These are phyloP conservation scores for Zaprionus vittiger DNA, from an alignment of 1,140 invertebrate species.

Conservation along the genomic window DNA sequence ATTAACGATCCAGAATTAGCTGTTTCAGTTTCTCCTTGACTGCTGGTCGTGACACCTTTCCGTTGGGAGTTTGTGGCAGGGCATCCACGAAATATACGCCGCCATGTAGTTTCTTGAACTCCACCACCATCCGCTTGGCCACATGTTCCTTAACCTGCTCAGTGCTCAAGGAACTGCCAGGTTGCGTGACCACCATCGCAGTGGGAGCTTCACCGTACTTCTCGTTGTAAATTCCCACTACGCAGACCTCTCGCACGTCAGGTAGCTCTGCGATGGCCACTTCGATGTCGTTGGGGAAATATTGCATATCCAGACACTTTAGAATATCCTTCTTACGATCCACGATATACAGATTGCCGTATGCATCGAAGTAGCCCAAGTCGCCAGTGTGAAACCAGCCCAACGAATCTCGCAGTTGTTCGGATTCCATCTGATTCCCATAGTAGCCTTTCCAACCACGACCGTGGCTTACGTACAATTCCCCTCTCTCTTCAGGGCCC, in stretches of 20 bases:
- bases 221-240: constrained; percentile 64
- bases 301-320: constrained; percentile 86
- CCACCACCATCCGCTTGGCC: constrained; percentile 71
- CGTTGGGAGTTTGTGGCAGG: constrained; percentile 87
- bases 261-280: constrained; percentile 52
- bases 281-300: constrained; percentile 71
- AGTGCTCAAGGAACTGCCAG: constrained; percentile 37
- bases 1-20: not conserved
- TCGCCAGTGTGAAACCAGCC: constrained; percentile 92
- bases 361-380: constrained; percentile 88
- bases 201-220: constrained; percentile 52
- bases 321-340: constrained; percentile 90
- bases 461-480: constrained; percentile 70
- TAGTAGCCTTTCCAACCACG: constrained; percentile 81
- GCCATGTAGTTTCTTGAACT: constrained; percentile 85
- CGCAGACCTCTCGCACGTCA: constrained; percentile 58
- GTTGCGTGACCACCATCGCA: constrained; percentile 53
- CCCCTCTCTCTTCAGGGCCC: constrained; percentile 67
- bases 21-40: constrained; percentile 62
- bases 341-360: constrained; percentile 88
- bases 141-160: constrained; percentile 61
- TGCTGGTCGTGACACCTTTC: constrained; percentile 87
- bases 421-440: constrained; percentile 86
- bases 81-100: constrained; percentile 87
- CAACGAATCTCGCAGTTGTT: constrained; percentile 85